phyloP scores from a whole-genome alignment of 2,113 vertebrate species.

The Alosa alosa region DNA sequence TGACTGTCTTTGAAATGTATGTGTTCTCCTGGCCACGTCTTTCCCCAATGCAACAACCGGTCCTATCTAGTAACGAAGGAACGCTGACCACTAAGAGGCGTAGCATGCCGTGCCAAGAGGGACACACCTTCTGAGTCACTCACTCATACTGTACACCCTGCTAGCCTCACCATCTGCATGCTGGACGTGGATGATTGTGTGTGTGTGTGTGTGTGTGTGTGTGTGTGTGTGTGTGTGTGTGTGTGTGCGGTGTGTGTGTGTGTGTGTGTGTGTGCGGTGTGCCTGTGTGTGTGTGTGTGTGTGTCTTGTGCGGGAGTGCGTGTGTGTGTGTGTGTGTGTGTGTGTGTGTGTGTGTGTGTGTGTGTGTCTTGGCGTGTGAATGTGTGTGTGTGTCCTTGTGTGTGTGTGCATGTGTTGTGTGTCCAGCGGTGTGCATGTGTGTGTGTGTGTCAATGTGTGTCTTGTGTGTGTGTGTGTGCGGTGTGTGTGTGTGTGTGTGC shows the following conservation, averaged over 20 bases:
- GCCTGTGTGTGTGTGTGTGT: background rate
- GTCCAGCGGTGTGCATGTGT: too few species aligned
- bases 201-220: background rate
- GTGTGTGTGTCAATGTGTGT: too few species aligned
- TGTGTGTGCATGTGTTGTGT: background rate
- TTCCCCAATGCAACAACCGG: too few species aligned
- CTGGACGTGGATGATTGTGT: background rate
- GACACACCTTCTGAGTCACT: conserved; percentile 2
- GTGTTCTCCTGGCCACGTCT: background rate
- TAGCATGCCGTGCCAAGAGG: background rate
- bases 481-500: too few species aligned
- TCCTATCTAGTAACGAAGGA: background rate
- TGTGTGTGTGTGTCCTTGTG: too few species aligned
- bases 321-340: too few species aligned
- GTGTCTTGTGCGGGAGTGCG: too few species aligned
- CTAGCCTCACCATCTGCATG: background rate
- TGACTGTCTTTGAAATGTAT: background rate
- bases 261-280: background rate
- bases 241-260: background rate
- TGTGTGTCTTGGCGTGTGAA: too few species aligned
- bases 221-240: background rate
- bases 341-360: too few species aligned
- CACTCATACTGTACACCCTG: background rate
- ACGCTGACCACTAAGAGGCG: background rate
- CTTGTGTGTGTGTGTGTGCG: too few species aligned